Conservation (phyloP, 2,888 invertebrate genomes). For the Vannuccia rotundouncinata region DNA sequence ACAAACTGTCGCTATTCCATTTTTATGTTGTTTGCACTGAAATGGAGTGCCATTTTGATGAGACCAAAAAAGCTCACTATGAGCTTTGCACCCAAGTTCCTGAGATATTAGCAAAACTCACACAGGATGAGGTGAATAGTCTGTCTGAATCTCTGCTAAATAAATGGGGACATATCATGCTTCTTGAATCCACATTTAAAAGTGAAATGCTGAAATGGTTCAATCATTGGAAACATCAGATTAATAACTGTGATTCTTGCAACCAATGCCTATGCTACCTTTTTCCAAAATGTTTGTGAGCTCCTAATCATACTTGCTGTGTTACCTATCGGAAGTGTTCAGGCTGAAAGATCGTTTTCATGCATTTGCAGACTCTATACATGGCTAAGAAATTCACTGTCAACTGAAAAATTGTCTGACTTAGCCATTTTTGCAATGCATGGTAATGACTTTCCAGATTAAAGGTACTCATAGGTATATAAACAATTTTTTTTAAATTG, state of each 20-base stretch:
- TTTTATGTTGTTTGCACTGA: neutral
- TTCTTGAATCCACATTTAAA: neutral
- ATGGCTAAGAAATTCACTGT: too few species aligned
- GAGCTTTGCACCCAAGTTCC: neutral
- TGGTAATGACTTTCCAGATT: too few species aligned
- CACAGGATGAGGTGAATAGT: neutral
- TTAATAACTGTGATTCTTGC: neutral
- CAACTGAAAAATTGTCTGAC: too few species aligned
- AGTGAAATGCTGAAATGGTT: neutral
- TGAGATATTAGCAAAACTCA: neutral
- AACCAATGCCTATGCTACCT: neutral
- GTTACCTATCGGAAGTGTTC: too few species aligned
- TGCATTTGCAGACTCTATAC: too few species aligned
- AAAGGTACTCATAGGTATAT: too few species aligned
- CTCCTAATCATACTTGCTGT: too few species aligned
- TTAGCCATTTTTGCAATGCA: too few species aligned
- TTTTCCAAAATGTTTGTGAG: too few species aligned
- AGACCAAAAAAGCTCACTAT: neutral
- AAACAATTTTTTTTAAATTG: too few species aligned
- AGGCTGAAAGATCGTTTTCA: too few species aligned
- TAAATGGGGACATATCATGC: neutral
- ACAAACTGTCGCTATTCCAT: neutral
- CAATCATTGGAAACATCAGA: neutral
- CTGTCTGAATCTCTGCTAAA: neutral
- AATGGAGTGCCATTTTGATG: neutral